Percentiles rank a stretch among this genome's conserved stretches.
phyloP scores from a whole-genome alignment of 2,888 invertebrate genomes.

The Girardia tigrina region DNA sequence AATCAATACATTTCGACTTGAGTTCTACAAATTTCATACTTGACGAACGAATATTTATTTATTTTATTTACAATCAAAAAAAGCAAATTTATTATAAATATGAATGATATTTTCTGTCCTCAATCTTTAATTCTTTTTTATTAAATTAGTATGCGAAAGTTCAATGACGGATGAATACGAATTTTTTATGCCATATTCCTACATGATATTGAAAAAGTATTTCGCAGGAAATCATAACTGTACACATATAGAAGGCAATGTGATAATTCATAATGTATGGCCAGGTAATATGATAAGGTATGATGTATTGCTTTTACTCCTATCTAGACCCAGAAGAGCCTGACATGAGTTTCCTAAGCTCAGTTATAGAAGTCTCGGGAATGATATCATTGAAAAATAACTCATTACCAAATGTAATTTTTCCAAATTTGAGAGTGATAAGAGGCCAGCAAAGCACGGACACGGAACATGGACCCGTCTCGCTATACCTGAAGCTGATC shows the following conservation, averaged over 20 bases:
- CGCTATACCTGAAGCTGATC: background rate
- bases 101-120: too few species aligned
- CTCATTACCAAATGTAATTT: background rate
- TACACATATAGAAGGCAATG: constrained; percentile 3
- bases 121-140: too few species aligned
- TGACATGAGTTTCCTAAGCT: background rate
- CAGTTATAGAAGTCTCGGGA: background rate
- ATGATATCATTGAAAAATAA: background rate
- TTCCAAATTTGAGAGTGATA: background rate
- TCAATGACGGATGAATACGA: background rate
- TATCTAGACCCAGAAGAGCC: background rate
- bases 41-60: too few species aligned
- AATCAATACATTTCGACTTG: too few species aligned
- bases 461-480: background rate
- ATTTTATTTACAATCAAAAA: too few species aligned
- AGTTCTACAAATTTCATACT: too few species aligned
- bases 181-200: background rate
- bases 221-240: background rate
- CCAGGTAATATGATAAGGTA: background rate
- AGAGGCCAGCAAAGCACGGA: background rate
- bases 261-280: background rate
- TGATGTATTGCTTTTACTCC: too few species aligned
- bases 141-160: background rate
- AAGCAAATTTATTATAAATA: too few species aligned
- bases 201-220: background rate